Percentiles rank a stretch among this genome's conserved stretches.
These are phyloP conservation scores for Notodromas monacha DNA, from an alignment of 2,888 invertebrate species.

Conservation along the genomic window DNA sequence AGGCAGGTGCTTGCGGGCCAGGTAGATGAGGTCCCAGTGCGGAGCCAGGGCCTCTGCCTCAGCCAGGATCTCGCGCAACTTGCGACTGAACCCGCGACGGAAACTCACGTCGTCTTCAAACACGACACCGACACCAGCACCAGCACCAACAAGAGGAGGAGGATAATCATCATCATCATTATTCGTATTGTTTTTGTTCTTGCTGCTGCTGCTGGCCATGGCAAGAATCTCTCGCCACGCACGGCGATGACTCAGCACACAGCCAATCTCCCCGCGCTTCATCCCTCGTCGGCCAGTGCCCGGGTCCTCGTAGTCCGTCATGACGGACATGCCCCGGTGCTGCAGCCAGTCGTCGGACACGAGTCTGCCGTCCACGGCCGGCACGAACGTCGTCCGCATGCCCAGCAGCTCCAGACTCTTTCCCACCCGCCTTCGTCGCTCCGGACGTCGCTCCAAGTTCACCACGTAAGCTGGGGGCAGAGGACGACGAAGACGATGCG, in stretches of 20 bases:
- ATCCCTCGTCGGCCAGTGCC: constrained; percentile 67
- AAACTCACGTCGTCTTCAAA: constrained; percentile 87
- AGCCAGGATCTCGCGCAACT: constrained; percentile 26
- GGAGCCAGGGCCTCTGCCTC: constrained; percentile 25
- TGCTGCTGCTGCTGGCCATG: too few species aligned
- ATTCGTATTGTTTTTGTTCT: too few species aligned
- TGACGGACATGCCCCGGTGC: constrained; percentile 28
- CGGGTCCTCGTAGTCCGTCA: constrained; percentile 60
- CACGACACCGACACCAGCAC: constrained; percentile 31
- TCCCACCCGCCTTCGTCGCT: constrained; percentile 44
- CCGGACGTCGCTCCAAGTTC: constrained; percentile 48
- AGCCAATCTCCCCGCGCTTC: constrained; percentile 90
- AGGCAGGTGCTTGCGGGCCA: constrained; percentile 61
- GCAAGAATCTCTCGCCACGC: constrained; percentile 51
- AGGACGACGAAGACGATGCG: too few species aligned
- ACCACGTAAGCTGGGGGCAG: constrained; percentile 86
- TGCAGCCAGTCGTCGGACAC: constrained; percentile 16
- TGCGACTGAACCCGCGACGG: constrained; percentile 42
- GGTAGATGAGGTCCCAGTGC: constrained; percentile 75
- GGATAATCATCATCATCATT: too few species aligned
- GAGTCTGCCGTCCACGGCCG: constrained; percentile 60
- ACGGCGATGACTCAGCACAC: constrained; percentile 73
- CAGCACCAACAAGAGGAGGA: too few species aligned
- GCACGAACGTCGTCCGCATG: constrained; percentile 33
- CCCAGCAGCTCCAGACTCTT: constrained; percentile 43